Conservation (phyloP, 2,888 invertebrate genomes). For the Calameuta pallipes region DNA sequence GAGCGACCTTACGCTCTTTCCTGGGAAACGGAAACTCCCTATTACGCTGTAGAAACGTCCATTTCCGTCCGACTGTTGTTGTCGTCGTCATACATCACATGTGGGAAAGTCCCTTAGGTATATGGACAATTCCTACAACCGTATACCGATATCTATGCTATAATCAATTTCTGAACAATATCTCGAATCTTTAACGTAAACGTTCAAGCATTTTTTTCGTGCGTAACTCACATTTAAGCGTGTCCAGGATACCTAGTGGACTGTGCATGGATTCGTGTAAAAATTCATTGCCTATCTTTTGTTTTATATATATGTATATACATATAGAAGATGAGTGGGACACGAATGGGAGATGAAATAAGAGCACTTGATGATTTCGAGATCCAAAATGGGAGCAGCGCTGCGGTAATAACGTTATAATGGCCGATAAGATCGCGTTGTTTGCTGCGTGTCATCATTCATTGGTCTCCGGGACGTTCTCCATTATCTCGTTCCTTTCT, state of each 20-base stretch:
- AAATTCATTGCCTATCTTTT: not conserved
- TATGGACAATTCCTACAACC: not conserved
- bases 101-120: not conserved
- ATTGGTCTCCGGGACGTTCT: conserved; percentile 2
- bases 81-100: conserved; percentile 22
- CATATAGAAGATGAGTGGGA: not conserved
- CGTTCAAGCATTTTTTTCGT: not conserved
- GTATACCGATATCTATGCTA: not conserved
- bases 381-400: not conserved
- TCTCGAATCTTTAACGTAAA: not conserved
- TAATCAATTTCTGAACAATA: not conserved
- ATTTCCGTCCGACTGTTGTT: conserved; percentile 46
- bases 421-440: conserved; percentile 18
- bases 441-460: conserved; percentile 13
- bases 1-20: not conserved
- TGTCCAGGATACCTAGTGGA: not conserved
- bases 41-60: conserved; percentile 62
- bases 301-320: not conserved
- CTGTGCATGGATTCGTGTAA: not conserved
- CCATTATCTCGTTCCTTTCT: not conserved
- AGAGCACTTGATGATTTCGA: not conserved
- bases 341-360: not conserved
- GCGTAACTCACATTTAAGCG: not conserved
- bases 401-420: conserved; percentile 6
- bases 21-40: conserved; percentile 52